Evolutionary conservation across 2,113 vertebrate species (phyloP).

Genomic region (Leptobrachium leishanense): DNA sequence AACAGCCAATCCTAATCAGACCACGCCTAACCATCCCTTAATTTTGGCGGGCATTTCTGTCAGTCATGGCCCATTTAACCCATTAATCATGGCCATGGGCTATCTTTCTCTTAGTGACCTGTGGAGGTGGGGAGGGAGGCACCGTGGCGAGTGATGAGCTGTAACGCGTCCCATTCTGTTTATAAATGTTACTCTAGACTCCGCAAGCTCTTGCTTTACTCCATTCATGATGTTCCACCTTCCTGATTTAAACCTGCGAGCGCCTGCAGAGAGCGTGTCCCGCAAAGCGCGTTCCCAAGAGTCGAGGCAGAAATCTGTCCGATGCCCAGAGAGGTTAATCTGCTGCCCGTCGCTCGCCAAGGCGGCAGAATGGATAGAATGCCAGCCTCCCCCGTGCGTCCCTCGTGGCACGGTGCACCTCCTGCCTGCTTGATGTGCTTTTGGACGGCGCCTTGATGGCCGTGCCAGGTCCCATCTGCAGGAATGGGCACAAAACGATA

Average conservation of each 20-base stretch:
- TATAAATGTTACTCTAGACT: too few relatives aligned
- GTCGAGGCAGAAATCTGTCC: background rate
- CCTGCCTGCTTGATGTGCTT: constrained; percentile 23
- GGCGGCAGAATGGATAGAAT: constrained; percentile 23
- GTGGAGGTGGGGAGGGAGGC: too few relatives aligned
- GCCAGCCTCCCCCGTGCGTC: constrained; percentile 2
- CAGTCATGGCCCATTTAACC: too few relatives aligned
- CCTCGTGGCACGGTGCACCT: background rate
- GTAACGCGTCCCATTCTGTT: too few relatives aligned
- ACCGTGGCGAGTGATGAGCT: too few relatives aligned
- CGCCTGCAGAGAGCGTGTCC: background rate
- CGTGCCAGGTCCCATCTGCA: constrained; percentile 25
- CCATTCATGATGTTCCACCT: too few relatives aligned
- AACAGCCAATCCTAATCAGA: too few relatives aligned
- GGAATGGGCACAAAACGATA: background rate
- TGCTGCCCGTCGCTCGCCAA: constrained; percentile 14
- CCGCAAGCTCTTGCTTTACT: too few relatives aligned
- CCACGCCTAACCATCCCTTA: too few relatives aligned
- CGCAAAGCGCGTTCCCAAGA: constrained; percentile 7
- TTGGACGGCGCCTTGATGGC: constrained; percentile 25
- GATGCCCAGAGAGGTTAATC: background rate
- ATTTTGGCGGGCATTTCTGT: too few relatives aligned
- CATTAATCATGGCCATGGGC: too few relatives aligned
- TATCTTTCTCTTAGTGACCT: too few relatives aligned
- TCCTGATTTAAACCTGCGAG: background rate